These are phyloP conservation scores for Picus viridis DNA, from an alignment of 2,797 vertebrate genomes.

Conservation along the genomic window DNA sequence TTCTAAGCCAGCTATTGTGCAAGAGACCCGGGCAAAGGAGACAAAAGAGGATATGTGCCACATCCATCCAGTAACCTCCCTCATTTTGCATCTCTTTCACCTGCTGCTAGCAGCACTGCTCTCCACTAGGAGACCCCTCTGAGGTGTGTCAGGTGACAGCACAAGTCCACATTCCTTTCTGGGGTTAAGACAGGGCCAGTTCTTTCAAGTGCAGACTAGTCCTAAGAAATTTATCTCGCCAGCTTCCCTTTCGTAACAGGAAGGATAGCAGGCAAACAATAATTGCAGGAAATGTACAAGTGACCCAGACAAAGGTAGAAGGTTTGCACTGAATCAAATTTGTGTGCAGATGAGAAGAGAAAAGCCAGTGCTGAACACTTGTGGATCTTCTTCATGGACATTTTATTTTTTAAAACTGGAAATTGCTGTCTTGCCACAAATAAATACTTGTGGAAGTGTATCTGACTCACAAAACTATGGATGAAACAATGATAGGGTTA, in stretches of 20 bases:
- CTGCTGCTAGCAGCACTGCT: not conserved
- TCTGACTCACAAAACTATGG: not conserved
- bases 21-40: not conserved
- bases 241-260: slow-evolving; percentile 53
- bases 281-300: slow-evolving; percentile 31
- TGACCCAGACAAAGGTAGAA: slow-evolving; percentile 32
- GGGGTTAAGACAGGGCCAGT: slow-evolving; percentile 18
- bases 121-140: fast-evolving
- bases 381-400: not conserved
- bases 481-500: not conserved
- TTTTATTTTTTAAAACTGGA: not conserved
- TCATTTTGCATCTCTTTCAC: fast-evolving
- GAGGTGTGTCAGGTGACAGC: not conserved
- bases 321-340: not conserved
- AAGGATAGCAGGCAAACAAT: slow-evolving; percentile 41
- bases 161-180: not conserved
- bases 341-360: not conserved
- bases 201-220: slow-evolving; percentile 26
- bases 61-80: not conserved
- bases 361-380: not conserved
- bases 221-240: slow-evolving; percentile 30
- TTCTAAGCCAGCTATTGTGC: not conserved
- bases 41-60: not conserved
- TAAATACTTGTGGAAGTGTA: not conserved
- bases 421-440: not conserved